A percentile compares a stretch with the other conserved stretches of the same genome.
Conservation (phyloP, 2,797 vertebrate genomes). For the Schizopygopsis pylzovi region DNA sequence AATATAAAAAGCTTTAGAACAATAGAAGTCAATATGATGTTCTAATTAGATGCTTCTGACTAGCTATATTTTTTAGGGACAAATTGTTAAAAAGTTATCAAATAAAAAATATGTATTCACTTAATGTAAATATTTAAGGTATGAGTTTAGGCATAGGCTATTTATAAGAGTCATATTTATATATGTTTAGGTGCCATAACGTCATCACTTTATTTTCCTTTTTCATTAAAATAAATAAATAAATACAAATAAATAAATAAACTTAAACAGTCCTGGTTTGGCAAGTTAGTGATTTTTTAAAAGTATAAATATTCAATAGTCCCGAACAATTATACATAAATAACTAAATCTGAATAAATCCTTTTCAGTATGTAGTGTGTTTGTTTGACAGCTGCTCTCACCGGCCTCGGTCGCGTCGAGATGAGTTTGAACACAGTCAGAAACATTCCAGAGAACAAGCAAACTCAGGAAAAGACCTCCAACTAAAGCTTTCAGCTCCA, state of each 20-base stretch:
- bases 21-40: background rate
- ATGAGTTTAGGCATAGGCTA: background rate
- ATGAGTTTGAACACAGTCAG: conserved; percentile 57
- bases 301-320: background rate
- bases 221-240: background rate
- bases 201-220: background rate
- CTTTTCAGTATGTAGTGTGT: background rate
- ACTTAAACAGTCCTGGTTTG: background rate
- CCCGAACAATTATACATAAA: background rate
- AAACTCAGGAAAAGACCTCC: conserved; percentile 62
- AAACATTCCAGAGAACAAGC: conserved; percentile 43
- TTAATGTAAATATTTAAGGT: background rate
- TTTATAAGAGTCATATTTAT: background rate
- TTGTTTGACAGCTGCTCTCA: conserved; percentile 63
- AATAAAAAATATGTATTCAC: background rate
- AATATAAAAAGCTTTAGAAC: background rate
- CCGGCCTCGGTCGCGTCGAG: conserved; percentile 61
- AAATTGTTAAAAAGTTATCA: background rate
- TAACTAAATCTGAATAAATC: background rate
- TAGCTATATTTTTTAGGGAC: background rate
- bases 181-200: background rate
- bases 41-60: background rate
- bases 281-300: background rate
- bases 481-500: conserved; percentile 25
- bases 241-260: too few relatives aligned